Evolutionary conservation across 2,113 vertebrate species (phyloP).

Genomic region (Pygoscelis antarcticus): DNA sequence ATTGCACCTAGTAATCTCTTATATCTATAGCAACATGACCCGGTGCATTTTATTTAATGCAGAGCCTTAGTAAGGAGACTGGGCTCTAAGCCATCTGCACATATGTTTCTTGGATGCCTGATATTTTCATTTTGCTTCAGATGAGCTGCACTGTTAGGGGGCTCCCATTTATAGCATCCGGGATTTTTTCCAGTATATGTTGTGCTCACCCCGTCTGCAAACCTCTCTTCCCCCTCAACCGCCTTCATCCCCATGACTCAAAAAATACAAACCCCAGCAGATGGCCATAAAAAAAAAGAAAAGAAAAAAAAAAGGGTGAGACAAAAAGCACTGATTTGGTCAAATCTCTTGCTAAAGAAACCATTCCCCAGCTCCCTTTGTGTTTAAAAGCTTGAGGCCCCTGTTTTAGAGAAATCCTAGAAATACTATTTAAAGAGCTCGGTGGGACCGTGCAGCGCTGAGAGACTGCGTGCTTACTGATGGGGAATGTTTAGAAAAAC

Average conservation of each 20-base stretch:
- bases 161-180: slow-evolving; percentile 50
- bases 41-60: slow-evolving; percentile 63
- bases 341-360: slow-evolving; percentile 37
- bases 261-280: slow-evolving; percentile 35
- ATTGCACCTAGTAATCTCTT: slow-evolving; percentile 54
- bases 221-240: background rate
- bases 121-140: slow-evolving; percentile 64
- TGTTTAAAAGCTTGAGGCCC: slow-evolving; percentile 58
- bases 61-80: slow-evolving; percentile 53
- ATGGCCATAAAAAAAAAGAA: background rate
- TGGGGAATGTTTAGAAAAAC: slow-evolving; percentile 69
- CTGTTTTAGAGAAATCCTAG: slow-evolving; percentile 47
- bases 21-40: slow-evolving; percentile 68
- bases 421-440: slow-evolving; percentile 64
- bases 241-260: background rate
- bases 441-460: background rate
- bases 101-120: slow-evolving; percentile 55
- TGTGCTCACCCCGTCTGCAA: slow-evolving; percentile 42
- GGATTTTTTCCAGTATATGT: slow-evolving; percentile 43
- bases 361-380: slow-evolving; percentile 28
- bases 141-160: slow-evolving; percentile 65
- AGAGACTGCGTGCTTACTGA: slow-evolving; percentile 43
- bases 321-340: slow-evolving; percentile 12
- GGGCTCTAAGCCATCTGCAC: slow-evolving; percentile 57
- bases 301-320: background rate